Percentiles rank a stretch among this genome's conserved stretches.
phyloP scores from a whole-genome alignment of 2,797 vertebrate species.

The Dendrocincla tyrannina region DNA sequence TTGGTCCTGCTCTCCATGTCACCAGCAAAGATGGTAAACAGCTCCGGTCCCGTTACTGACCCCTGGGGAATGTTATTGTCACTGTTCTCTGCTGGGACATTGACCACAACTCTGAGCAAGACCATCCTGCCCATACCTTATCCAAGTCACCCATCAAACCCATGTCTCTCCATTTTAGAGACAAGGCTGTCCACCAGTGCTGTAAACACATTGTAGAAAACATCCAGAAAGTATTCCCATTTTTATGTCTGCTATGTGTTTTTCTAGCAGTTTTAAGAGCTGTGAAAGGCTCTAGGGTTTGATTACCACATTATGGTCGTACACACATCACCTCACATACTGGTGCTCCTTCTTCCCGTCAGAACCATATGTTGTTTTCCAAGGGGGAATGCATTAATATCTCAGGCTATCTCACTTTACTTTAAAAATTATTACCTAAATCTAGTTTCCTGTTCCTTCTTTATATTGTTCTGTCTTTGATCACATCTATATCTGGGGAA shows the following conservation, averaged over 20 bases:
- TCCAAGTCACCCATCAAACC: not conserved
- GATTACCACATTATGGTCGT: not conserved
- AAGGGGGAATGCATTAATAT: not conserved
- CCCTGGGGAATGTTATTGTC: not conserved
- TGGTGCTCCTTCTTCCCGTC: not conserved
- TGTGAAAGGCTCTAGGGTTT: not conserved
- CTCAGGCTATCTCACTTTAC: not conserved
- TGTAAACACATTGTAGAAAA: not conserved
- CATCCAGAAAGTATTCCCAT: not conserved
- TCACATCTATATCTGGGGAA: not conserved
- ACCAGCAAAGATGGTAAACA: no score
- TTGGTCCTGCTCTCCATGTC: not conserved
- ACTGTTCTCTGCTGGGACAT: not conserved
- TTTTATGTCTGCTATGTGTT: not conserved
- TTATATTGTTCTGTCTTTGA: slow-evolving; percentile 8
- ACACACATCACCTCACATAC: not conserved
- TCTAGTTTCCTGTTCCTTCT: not conserved
- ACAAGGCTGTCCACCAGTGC: not conserved
- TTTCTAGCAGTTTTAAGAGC: not conserved
- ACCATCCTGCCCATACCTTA: not conserved
- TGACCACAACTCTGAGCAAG: not conserved
- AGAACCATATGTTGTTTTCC: not conserved
- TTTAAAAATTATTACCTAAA: slow-evolving; percentile 28
- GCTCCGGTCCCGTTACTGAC: not conserved
- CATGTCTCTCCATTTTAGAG: not conserved